Conservation (phyloP, 2,888 invertebrate species). For the Nemapogon koenigi region DNA sequence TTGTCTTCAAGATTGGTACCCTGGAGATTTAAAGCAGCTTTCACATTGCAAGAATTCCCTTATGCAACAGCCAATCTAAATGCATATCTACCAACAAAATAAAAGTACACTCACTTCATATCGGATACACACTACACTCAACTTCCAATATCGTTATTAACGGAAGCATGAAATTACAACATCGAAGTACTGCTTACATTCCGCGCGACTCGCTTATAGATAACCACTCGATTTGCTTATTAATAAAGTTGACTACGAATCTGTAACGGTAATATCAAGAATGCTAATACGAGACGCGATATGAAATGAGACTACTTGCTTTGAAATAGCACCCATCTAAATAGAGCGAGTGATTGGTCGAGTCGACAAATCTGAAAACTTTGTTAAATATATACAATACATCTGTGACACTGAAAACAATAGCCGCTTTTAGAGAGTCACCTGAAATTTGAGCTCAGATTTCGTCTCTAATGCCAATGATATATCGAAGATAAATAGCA, state of each 20-base stretch:
- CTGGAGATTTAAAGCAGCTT: background rate
- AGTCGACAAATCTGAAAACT: too few relatives aligned
- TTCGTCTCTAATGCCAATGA: too few relatives aligned
- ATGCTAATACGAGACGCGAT: conserved; percentile 28
- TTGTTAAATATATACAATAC: too few relatives aligned
- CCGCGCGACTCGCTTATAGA: conserved; percentile 3
- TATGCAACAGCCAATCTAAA: conserved; percentile 5
- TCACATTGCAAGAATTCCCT: background rate
- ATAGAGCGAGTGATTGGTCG: conserved; percentile 28
- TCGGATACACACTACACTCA: conserved; percentile 4
- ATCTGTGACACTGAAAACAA: too few relatives aligned
- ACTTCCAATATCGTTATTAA: conserved; percentile 10
- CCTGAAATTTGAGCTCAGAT: too few relatives aligned
- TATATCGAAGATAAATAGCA: too few relatives aligned
- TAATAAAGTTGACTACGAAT: conserved; percentile 52
- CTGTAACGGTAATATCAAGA: conserved; percentile 37
- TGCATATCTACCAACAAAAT: background rate
- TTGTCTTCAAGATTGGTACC: too few relatives aligned
- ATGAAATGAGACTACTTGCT: conserved; percentile 8
- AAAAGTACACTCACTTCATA: background rate
- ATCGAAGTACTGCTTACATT: conserved; percentile 10
- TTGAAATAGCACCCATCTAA: conserved; percentile 20
- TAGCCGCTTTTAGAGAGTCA: too few relatives aligned
- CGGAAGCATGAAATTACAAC: conserved; percentile 11
- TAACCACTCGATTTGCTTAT: conserved; percentile 38